Evolutionary conservation across 2,113 vertebrate genomes (phyloP).

Genomic region (Phyllostomus hastatus): DNA sequence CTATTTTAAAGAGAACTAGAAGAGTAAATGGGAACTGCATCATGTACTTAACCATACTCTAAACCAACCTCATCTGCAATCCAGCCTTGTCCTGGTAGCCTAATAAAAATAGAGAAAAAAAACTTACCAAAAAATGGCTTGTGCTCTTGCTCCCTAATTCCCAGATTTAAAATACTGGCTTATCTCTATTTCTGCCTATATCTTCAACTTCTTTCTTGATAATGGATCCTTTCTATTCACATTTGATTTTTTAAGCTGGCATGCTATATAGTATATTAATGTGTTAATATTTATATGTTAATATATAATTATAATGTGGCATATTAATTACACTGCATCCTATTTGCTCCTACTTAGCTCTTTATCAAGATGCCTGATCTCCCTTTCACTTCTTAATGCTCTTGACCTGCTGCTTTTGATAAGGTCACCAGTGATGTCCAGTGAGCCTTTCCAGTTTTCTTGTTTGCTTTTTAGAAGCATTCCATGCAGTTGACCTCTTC

Average conservation of each 20-base stretch:
- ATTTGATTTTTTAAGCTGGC: neutral
- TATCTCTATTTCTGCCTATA: neutral
- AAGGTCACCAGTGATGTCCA: neutral
- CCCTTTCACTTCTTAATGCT: neutral
- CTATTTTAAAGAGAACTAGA: neutral
- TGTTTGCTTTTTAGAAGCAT: neutral
- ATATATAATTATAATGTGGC: neutral
- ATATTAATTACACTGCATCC: neutral
- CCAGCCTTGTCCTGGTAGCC: neutral
- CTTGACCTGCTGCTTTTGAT: neutral
- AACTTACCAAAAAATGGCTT: neutral
- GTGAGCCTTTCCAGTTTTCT: neutral
- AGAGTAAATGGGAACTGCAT: neutral
- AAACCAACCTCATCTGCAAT: neutral
- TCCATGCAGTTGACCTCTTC: neutral
- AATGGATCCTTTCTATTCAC: neutral
- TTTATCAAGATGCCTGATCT: neutral
- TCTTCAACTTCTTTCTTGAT: neutral
- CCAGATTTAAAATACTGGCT: neutral
- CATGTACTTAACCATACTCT: neutral
- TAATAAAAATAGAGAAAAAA: neutral
- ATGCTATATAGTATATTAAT: neutral
- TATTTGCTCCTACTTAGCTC: neutral
- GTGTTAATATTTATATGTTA: neutral
- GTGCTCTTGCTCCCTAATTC: neutral